Percentiles rank a stretch among this genome's conserved stretches.
These are phyloP conservation scores for Euclidia mi DNA, from an alignment of 2,888 invertebrate genomes.

Conservation along the genomic window DNA sequence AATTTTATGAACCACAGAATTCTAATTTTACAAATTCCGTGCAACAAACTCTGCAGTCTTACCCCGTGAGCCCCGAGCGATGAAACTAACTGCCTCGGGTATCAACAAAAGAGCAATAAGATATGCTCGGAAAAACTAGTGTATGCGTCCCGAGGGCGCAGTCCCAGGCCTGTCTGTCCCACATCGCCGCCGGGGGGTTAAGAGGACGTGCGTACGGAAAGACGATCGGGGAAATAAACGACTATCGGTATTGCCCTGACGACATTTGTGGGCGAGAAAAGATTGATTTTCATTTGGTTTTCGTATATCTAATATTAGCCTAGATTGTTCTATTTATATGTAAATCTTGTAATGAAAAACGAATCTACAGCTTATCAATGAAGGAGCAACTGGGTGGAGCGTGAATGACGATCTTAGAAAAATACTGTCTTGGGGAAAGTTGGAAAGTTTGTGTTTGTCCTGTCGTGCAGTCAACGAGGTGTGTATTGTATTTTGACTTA, in stretches of 20 bases:
- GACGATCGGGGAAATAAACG: constrained; percentile 63
- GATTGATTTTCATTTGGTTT: constrained; percentile 68
- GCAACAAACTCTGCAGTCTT: constrained; percentile 53
- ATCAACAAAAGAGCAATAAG: constrained; percentile 90
- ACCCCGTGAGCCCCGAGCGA: constrained; percentile 80
- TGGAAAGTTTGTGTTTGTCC: too few species aligned
- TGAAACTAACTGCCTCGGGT: constrained; percentile 89
- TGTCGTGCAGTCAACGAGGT: too few species aligned
- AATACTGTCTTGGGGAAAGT: too few species aligned
- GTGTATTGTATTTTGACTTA: too few species aligned
- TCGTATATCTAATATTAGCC: constrained; percentile 34
- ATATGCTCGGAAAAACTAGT: constrained; percentile 90
- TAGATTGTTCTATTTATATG: constrained; percentile 18
- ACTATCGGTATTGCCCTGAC: constrained; percentile 68
- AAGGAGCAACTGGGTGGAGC: too few species aligned
- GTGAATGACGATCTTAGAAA: too few species aligned
- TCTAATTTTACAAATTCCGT: constrained; percentile 15
- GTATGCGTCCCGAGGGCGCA: constrained; percentile 81
- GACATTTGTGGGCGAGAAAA: constrained; percentile 62
- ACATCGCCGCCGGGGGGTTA: constrained; percentile 68
- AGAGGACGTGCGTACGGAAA: constrained; percentile 63
- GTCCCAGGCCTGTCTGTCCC: constrained; percentile 64
- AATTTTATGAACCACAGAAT: constrained; percentile 15
- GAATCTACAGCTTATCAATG: too few species aligned
- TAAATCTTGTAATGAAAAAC: background rate